These are phyloP conservation scores for Gymnothorax reevesii DNA, from an alignment of 2,797 vertebrate genomes.

Conservation along the genomic window DNA sequence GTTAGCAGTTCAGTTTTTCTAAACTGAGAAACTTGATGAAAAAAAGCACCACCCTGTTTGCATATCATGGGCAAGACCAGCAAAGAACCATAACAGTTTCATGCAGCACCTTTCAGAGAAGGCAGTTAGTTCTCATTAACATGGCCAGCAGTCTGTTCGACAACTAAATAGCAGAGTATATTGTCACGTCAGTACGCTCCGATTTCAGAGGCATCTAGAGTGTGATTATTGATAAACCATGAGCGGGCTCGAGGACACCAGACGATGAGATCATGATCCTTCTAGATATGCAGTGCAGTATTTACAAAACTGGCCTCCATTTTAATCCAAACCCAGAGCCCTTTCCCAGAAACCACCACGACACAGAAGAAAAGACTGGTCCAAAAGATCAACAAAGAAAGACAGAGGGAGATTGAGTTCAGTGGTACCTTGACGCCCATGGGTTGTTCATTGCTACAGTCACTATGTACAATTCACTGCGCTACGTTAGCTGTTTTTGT, in stretches of 20 bases:
- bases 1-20: background rate
- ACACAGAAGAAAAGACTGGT: background rate
- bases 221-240: background rate
- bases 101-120: background rate
- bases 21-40: background rate
- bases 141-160: background rate
- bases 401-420: background rate
- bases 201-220: background rate
- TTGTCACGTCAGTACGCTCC: background rate
- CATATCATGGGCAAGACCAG: background rate
- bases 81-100: background rate
- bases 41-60: background rate
- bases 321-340: background rate
- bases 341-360: background rate
- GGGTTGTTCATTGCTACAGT: conserved; percentile 3
- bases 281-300: background rate
- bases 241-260: background rate
- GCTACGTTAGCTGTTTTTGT: background rate
- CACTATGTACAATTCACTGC: background rate
- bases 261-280: background rate
- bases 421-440: background rate
- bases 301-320: background rate
- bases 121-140: conserved; percentile 6
- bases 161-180: background rate
- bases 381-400: background rate